Conservation (phyloP, 2,797 vertebrate genomes). For the Xiphorhynchus erythropygius region DNA sequence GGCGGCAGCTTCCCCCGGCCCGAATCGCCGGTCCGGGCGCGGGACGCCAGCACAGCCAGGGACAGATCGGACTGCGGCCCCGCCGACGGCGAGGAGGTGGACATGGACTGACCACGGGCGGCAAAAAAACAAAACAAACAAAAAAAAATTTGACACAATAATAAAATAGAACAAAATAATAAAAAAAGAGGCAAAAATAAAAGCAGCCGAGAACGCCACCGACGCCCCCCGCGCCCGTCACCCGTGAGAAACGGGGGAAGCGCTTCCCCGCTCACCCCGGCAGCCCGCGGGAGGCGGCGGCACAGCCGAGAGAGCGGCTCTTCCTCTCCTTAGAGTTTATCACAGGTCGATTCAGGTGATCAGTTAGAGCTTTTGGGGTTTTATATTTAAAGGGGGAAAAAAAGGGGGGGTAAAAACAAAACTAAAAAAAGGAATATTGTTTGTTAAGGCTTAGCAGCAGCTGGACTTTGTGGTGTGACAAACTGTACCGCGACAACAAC, state of each 20-base stretch:
- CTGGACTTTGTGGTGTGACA: conserved; percentile 77
- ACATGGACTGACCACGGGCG: conserved; percentile 42
- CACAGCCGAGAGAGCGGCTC: neutral
- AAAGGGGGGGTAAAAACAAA: neutral
- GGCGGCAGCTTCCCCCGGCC: conserved; percentile 73
- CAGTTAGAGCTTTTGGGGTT: conserved; percentile 67
- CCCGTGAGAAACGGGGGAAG: neutral
- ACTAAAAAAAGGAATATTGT: conserved; percentile 1
- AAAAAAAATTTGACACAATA: neutral
- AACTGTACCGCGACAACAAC: conserved; percentile 78
- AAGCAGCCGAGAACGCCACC: neutral
- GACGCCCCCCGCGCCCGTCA: neutral
- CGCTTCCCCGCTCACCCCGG: conserved; percentile 34
- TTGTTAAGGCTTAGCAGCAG: conserved; percentile 65
- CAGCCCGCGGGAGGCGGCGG: conserved; percentile 54
- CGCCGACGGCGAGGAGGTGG: conserved; percentile 82
- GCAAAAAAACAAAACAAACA: no score
- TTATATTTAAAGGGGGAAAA: conserved; percentile 54
- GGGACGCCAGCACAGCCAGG: conserved; percentile 76
- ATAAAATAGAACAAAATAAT: neutral
- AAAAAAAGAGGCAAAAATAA: neutral
- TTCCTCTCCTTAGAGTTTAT: conserved; percentile 53
- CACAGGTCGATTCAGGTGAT: conserved; percentile 83
- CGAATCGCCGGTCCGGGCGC: conserved; percentile 74
- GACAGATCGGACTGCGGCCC: conserved; percentile 78